Evolutionary conservation across 1,140 invertebrate species (phyloP).

Genomic region (Chrysomallon squamiferum): DNA sequence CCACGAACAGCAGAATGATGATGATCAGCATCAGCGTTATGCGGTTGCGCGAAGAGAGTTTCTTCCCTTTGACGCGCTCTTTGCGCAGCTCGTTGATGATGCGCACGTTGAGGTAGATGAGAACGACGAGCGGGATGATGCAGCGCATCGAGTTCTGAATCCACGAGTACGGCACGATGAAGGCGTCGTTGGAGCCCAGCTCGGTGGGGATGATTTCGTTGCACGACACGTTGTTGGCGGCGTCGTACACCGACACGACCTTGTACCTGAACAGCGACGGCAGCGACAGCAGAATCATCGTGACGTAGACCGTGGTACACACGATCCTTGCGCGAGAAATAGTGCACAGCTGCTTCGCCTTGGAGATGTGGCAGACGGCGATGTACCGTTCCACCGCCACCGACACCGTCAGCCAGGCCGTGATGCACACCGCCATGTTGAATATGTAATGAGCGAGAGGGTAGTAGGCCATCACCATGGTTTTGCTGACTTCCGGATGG

Average conservation of each 20-base stretch:
- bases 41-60: conserved; percentile 57
- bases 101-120: conserved; percentile 69
- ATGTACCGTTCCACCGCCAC: conserved; percentile 95
- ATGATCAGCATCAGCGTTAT: conserved; percentile 80
- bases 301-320: conserved; percentile 47
- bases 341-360: conserved; percentile 87
- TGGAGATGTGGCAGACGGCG: conserved; percentile 90
- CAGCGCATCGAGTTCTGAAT: conserved; percentile 72
- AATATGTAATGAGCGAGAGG: conserved; percentile 62
- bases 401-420: conserved; percentile 94
- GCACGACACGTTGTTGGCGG: conserved; percentile 29
- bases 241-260: conserved; percentile 27
- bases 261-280: conserved; percentile 57
- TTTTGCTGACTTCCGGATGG: conserved; percentile 38
- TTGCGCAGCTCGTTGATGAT: conserved; percentile 73
- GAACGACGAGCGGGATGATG: conserved; percentile 66
- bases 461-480: conserved; percentile 47
- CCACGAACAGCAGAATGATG: conserved; percentile 77
- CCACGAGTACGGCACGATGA: conserved; percentile 72
- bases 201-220: conserved; percentile 40
- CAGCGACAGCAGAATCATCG: conserved; percentile 50
- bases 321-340: conserved; percentile 45
- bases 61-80: conserved; percentile 52
- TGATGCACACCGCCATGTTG: conserved; percentile 50
- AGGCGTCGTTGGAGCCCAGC: conserved; percentile 67